Percentiles rank a stretch among this genome's conserved stretches.
These are phyloP conservation scores for Craniophora ligustri DNA, from an alignment of 2,888 invertebrate species.

Conservation along the genomic window DNA sequence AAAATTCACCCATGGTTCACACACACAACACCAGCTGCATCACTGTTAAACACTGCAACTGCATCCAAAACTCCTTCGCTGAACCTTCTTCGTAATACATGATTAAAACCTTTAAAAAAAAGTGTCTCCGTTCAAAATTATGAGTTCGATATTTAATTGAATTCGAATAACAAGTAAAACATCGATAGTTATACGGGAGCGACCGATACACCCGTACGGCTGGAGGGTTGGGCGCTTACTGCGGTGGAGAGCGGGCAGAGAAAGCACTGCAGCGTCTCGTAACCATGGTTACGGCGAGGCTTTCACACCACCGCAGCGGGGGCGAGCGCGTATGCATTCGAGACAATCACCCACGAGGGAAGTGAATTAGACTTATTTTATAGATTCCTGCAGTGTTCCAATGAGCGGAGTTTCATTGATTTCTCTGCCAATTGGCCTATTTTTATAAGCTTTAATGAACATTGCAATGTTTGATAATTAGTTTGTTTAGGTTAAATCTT, in stretches of 20 bases:
- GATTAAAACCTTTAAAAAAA: slow-evolving; percentile 4
- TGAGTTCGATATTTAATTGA: slow-evolving; percentile 22
- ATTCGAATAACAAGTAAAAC: slow-evolving; percentile 51
- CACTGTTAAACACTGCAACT: slow-evolving; percentile 79
- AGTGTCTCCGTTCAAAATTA: slow-evolving; percentile 14
- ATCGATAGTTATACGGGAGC: slow-evolving; percentile 34
- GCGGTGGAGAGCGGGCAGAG: slow-evolving; percentile 81
- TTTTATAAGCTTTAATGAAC: not conserved
- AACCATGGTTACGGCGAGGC: slow-evolving; percentile 75
- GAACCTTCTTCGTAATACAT: slow-evolving; percentile 33
- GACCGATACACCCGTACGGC: slow-evolving; percentile 60
- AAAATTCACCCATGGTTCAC: slow-evolving; percentile 79
- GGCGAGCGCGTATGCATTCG: slow-evolving; percentile 66
- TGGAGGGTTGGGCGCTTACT: slow-evolving; percentile 73
- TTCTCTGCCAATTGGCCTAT: not conserved
- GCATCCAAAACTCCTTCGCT: slow-evolving; percentile 74
- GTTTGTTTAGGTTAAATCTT: too few relatives aligned
- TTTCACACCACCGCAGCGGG: slow-evolving; percentile 65
- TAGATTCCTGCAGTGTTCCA: slow-evolving; percentile 23
- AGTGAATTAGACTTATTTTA: slow-evolving; percentile 54
- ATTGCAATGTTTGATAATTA: too few relatives aligned
- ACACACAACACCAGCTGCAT: slow-evolving; percentile 69
- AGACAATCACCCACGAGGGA: slow-evolving; percentile 61
- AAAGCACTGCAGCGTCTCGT: slow-evolving; percentile 85
- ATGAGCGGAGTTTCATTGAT: not conserved